phyloP scores from a whole-genome alignment of 2,888 invertebrate genomes.

The Conus canariensis region DNA sequence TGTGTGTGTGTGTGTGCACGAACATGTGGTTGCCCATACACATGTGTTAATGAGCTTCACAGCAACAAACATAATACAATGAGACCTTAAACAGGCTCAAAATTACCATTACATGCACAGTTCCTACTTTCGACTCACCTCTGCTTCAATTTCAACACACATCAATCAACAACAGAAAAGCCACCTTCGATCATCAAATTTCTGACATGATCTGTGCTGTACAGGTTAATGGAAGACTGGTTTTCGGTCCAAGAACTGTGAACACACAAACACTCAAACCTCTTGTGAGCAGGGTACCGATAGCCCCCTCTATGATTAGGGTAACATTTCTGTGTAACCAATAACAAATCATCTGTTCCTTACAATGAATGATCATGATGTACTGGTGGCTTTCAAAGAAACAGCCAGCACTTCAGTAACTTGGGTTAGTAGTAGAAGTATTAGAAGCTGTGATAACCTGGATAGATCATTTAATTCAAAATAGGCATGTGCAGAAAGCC shows the following conservation, averaged over 20 bases:
- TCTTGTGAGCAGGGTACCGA: background rate
- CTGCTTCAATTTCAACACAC: background rate
- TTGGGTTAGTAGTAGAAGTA: no score
- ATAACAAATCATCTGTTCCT: no score
- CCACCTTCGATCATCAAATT: background rate
- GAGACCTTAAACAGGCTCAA: no score
- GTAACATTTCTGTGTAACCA: no score
- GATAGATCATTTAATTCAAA: background rate
- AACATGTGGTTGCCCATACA: no score
- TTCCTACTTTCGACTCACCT: background rate
- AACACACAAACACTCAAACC: background rate
- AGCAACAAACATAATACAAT: no score
- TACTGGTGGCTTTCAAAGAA: no score
- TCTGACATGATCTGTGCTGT: background rate
- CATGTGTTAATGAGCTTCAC: no score
- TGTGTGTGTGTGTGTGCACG: no score
- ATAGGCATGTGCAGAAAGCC: background rate
- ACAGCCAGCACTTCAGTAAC: no score
- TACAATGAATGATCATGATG: no score
- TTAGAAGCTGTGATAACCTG: no score
- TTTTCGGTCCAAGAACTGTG: background rate
- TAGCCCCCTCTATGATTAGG: background rate
- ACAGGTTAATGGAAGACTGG: slow-evolving; percentile 15
- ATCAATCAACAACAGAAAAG: background rate
- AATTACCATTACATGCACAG: background rate